Percentiles rank a stretch among this genome's conserved stretches.
Conservation (phyloP, 2,888 invertebrate genomes). For the Cacoxenus indagator region DNA sequence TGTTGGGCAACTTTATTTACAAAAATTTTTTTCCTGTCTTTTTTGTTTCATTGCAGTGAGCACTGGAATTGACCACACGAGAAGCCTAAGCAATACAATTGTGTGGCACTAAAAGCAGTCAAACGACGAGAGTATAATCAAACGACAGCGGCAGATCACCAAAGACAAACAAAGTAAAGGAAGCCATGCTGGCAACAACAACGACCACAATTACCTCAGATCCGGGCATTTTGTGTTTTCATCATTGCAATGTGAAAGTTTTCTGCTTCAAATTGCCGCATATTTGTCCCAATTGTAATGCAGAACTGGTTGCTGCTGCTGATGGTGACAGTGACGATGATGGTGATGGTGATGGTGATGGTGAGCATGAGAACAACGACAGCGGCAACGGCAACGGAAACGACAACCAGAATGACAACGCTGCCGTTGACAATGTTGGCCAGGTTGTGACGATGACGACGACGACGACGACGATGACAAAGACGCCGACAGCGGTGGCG, state of each 20-base stretch:
- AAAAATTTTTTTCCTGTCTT: slow-evolving; percentile 32
- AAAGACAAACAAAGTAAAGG: neutral
- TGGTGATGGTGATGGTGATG: slow-evolving; percentile 17
- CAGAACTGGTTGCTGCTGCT: slow-evolving; percentile 72
- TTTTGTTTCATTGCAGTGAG: slow-evolving; percentile 43
- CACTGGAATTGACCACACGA: neutral
- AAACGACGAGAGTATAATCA: slow-evolving; percentile 24
- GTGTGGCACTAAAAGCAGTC: slow-evolving; percentile 27
- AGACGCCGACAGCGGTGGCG: slow-evolving; percentile 21
- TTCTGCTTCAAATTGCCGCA: slow-evolving; percentile 86
- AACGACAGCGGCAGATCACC: slow-evolving; percentile 22
- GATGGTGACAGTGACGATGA: slow-evolving; percentile 17
- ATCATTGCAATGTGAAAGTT: slow-evolving; percentile 87
- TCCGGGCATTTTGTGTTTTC: slow-evolving; percentile 90
- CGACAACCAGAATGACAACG: neutral
- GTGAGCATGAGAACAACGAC: slow-evolving; percentile 20
- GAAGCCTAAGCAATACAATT: neutral
- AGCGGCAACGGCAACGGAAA: slow-evolving; percentile 23
- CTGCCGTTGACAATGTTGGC: neutral
- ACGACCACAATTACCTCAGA: slow-evolving; percentile 73
- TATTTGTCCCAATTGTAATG: slow-evolving; percentile 83
- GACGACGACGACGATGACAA: slow-evolving; percentile 8
- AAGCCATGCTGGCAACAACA: slow-evolving; percentile 54
- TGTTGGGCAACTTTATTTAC: slow-evolving; percentile 44
- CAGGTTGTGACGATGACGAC: slow-evolving; percentile 23